Conservation (phyloP, 2,113 vertebrate species). For the Phalacrocorax brasilianus region DNA sequence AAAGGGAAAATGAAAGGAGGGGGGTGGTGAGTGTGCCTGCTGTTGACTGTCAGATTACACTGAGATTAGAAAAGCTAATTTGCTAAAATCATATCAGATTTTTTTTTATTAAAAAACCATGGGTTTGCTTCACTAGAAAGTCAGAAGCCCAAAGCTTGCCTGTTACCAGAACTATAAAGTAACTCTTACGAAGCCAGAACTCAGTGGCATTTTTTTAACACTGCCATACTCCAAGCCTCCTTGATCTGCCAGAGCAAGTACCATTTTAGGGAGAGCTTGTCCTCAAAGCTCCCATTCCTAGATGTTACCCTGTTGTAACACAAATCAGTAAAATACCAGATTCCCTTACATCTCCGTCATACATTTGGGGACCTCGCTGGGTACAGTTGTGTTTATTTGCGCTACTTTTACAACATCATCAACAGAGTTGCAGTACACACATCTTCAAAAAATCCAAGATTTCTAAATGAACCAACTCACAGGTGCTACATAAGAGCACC, state of each 20-base stretch:
- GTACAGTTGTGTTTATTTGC: not conserved
- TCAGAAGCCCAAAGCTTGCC: not conserved
- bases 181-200: not conserved
- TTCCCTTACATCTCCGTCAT: not conserved
- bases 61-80: constrained; percentile 8
- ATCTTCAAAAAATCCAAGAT: not conserved
- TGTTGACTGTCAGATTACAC: not conserved
- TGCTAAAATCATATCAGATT: not conserved
- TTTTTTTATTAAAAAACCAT: not conserved
- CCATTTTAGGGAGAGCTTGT: not conserved
- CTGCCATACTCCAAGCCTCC: not conserved
- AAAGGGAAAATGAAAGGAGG: not conserved
- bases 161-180: not conserved
- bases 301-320: not conserved
- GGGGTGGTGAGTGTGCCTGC: not conserved
- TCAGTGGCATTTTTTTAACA: not conserved
- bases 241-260: not conserved
- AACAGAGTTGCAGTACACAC: not conserved
- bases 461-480: not conserved
- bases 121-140: not conserved
- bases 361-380: not conserved
- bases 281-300: not conserved
- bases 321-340: not conserved
- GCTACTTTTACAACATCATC: not conserved
- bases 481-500: not conserved